Conservation (phyloP, 2,797 vertebrate species). For the Cyclura pinguis region DNA sequence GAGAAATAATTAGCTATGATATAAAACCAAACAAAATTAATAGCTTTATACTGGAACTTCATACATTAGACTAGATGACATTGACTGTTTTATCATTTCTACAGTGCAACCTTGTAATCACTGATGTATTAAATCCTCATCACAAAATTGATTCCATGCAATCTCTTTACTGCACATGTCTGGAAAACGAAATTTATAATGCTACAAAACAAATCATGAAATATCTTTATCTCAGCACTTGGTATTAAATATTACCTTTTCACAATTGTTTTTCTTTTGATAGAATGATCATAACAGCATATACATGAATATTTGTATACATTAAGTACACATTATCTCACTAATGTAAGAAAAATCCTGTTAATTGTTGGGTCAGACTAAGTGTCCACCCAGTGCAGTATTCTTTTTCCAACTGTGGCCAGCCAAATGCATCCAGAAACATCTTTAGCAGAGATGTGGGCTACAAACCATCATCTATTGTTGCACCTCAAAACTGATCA, state of each 20-base stretch:
- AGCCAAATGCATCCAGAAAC: background rate
- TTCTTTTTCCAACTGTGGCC: background rate
- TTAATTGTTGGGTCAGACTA: background rate
- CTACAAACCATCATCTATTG: background rate
- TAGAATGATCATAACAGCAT: background rate
- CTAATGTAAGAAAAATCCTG: background rate
- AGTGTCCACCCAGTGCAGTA: background rate
- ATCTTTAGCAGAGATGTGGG: background rate
- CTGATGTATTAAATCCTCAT: background rate
- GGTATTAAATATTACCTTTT: background rate
- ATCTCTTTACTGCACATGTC: background rate
- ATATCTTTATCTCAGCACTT: background rate
- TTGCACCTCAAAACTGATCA: background rate
- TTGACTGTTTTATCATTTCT: background rate
- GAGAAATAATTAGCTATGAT: constrained; percentile 10
- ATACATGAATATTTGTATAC: background rate
- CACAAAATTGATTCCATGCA: background rate
- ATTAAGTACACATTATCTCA: background rate
- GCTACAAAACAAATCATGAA: background rate
- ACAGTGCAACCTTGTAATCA: background rate
- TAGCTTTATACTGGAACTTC: background rate
- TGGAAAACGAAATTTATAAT: background rate
- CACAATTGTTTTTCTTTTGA: background rate
- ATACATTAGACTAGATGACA: background rate
- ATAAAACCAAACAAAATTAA: background rate